Conservation (phyloP, 2,113 vertebrate genomes). For the Hippocampus zosterae region DNA sequence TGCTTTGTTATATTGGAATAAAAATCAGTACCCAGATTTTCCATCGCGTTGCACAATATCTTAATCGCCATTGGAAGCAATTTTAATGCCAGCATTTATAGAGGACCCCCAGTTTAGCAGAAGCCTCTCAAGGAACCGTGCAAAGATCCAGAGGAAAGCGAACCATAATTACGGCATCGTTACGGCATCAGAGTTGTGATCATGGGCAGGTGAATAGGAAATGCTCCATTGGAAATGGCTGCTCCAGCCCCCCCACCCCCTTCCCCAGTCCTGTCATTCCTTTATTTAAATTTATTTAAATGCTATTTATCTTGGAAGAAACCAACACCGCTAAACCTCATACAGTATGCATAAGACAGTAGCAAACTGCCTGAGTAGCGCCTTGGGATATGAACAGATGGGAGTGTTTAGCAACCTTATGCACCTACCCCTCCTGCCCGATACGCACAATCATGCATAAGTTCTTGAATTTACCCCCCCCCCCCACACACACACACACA, state of each 20-base stretch:
- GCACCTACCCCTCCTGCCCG: conserved; percentile 38
- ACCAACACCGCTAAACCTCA: conserved; percentile 72
- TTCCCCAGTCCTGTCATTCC: conserved; percentile 47
- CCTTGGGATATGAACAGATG: conserved; percentile 83
- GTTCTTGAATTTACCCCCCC: conserved; percentile 6
- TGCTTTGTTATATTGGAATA: not conserved
- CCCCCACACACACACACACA: conserved; percentile 12
- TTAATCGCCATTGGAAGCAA: not conserved
- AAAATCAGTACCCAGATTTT: not conserved
- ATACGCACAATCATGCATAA: conserved; percentile 30
- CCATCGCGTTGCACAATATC: conserved; percentile 5
- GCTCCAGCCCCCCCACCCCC: conserved; percentile 30
- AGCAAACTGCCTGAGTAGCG: conserved; percentile 66
- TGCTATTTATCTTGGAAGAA: conserved; percentile 68
- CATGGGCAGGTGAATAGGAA: conserved; percentile 65
- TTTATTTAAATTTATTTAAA: conserved; percentile 61
- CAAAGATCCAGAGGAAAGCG: conserved; percentile 63
- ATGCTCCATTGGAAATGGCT: conserved; percentile 76
- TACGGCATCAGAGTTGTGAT: conserved; percentile 61
- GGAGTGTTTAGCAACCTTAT: conserved; percentile 82
- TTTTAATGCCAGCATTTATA: conserved; percentile 29
- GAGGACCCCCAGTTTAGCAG: conserved; percentile 55
- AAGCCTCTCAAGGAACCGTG: conserved; percentile 69
- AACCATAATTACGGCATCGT: conserved; percentile 73
- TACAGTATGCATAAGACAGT: conserved; percentile 89